Conservation (phyloP, 2,888 invertebrate genomes). For the Itoplectis maculator region DNA sequence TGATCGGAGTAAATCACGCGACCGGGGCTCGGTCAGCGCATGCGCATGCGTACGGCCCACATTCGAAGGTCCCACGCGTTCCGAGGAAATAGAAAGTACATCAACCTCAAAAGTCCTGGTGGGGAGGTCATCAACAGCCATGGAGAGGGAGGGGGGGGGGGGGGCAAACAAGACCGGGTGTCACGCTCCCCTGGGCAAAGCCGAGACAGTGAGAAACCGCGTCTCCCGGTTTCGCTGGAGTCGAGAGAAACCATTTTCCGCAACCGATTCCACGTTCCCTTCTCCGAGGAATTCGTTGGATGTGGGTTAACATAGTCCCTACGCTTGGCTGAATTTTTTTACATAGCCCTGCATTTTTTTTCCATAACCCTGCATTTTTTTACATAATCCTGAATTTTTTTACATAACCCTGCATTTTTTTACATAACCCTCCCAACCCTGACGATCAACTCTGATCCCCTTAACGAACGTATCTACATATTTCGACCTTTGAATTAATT, state of each 20-base stretch:
- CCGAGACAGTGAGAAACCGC: constrained; percentile 25
- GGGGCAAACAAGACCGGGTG: constrained; percentile 31
- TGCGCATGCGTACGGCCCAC: constrained; percentile 61
- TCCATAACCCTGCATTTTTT: no score
- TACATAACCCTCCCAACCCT: background rate
- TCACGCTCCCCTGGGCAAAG: constrained; percentile 44
- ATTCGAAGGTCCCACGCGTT: constrained; percentile 63
- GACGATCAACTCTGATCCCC: no score
- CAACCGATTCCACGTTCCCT: background rate
- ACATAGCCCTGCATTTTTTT: no score
- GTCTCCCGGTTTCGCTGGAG: constrained; percentile 12
- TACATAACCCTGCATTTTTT: no score
- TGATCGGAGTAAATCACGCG: constrained; percentile 58
- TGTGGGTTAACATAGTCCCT: background rate
- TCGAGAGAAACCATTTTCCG: background rate
- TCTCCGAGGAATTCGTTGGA: background rate
- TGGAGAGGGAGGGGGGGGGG: background rate
- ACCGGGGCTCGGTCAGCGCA: constrained; percentile 40
- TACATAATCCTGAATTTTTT: no score
- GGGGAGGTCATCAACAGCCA: constrained; percentile 10
- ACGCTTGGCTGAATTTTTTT: no score
- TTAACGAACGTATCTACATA: background rate
- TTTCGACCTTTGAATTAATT: background rate
- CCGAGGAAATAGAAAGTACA: constrained; percentile 68
- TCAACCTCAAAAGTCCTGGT: constrained; percentile 50